Conservation (phyloP, 1,140 invertebrate species). For the Saccostrea glomerata region DNA sequence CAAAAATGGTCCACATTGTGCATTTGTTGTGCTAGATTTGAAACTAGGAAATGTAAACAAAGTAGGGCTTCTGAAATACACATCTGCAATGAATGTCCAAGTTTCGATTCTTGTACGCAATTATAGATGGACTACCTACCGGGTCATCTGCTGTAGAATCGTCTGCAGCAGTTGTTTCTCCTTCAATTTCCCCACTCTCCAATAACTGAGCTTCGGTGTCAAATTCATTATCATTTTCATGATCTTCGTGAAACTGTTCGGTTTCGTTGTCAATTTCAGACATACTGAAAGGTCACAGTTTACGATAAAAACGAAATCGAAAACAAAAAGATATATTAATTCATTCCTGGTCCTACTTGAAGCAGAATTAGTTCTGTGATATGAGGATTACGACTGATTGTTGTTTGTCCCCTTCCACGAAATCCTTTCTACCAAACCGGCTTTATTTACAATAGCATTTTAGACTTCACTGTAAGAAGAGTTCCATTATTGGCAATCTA, state of each 20-base stretch:
- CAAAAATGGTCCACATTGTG: too few relatives aligned
- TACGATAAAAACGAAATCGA: conserved; percentile 16
- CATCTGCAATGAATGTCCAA: too few relatives aligned
- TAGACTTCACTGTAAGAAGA: neutral
- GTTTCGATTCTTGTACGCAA: too few relatives aligned
- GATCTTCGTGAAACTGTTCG: conserved; percentile 45
- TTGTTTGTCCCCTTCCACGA: neutral
- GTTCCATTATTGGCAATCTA: neutral
- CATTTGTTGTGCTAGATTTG: too few relatives aligned
- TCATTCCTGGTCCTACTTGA: neutral
- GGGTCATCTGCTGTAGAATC: conserved; percentile 12
- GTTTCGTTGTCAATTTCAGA: conserved; percentile 61
- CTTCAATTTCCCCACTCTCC: conserved; percentile 44
- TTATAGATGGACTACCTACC: neutral
- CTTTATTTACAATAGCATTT: neutral
- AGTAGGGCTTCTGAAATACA: too few relatives aligned
- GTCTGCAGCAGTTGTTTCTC: conserved; percentile 36
- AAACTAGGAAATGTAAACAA: too few relatives aligned
- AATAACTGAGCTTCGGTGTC: conserved; percentile 52
- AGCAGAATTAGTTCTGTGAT: neutral
- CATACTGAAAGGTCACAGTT: conserved; percentile 43
- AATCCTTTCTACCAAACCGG: neutral
- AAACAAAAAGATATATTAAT: neutral
- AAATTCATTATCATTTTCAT: conserved; percentile 53
- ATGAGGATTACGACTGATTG: neutral